These are phyloP conservation scores for Acyrthosiphon pisum DNA, from an alignment of 1,140 invertebrate species.

Conservation along the genomic window DNA sequence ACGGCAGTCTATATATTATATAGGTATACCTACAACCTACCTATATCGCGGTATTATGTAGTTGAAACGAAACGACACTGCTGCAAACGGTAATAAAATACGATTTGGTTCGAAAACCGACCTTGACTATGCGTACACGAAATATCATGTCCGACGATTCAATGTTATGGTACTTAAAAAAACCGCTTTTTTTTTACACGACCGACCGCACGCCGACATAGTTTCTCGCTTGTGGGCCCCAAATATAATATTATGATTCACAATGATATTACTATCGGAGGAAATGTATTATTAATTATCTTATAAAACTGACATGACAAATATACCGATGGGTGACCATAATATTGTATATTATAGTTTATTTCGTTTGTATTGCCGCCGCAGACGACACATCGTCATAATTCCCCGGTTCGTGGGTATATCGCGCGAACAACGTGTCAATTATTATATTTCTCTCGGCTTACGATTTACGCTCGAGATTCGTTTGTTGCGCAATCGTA, in stretches of 20 bases:
- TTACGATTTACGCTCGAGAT: neutral
- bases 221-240: neutral
- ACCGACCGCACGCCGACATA: neutral
- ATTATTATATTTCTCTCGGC: neutral
- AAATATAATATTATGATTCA: too few species aligned
- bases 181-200: neutral
- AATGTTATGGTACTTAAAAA: neutral
- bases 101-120: neutral
- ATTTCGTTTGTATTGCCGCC: too few species aligned
- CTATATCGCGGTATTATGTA: too few species aligned
- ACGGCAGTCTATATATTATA: neutral
- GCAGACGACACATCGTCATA: neutral
- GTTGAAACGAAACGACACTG: neutral
- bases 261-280: too few species aligned
- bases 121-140: neutral
- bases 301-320: too few species aligned
- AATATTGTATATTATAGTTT: too few species aligned
- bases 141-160: neutral
- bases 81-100: neutral
- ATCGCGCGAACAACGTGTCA: neutral
- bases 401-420: neutral
- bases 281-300: too few species aligned
- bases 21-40: too few species aligned
- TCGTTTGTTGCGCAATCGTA: neutral
- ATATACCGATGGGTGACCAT: too few species aligned